phyloP scores from a whole-genome alignment of 2,113 vertebrate genomes.

The Ochotona princeps region DNA sequence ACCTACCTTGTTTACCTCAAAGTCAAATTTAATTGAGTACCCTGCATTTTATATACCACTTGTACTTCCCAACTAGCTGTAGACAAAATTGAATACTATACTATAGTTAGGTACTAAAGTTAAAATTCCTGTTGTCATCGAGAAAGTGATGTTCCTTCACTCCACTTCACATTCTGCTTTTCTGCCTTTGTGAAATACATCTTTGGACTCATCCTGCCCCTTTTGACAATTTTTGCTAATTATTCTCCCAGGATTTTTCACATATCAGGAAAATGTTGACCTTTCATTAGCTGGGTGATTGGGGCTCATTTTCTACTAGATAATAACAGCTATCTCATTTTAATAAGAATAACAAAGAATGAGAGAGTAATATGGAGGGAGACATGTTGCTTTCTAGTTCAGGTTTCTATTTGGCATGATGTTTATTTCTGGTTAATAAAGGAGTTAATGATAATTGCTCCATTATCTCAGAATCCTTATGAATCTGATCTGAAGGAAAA shows the following conservation, averaged over 20 bases:
- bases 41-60: neutral
- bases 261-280: conserved; percentile 11
- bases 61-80: neutral
- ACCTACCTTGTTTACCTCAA: neutral
- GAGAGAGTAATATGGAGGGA: neutral
- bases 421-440: neutral
- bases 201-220: neutral
- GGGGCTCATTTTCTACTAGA: neutral
- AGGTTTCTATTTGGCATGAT: neutral
- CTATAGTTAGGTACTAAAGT: neutral
- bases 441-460: neutral
- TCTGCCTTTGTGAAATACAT: conserved; percentile 59
- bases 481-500: neutral
- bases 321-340: conserved; percentile 32
- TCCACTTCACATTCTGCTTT: conserved; percentile 19
- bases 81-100: neutral
- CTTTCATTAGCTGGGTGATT: conserved; percentile 37
- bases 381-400: neutral
- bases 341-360: neutral
- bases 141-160: conserved; percentile 48
- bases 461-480: neutral
- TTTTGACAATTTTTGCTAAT: conserved; percentile 62
- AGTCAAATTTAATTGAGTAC: neutral
- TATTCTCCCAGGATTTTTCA: conserved; percentile 43
- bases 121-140: conserved; percentile 53